A percentile compares a stretch with the other conserved stretches of the same genome.
phyloP scores from a whole-genome alignment of 2,797 vertebrate genomes.

The Pangasius mekongensis region DNA sequence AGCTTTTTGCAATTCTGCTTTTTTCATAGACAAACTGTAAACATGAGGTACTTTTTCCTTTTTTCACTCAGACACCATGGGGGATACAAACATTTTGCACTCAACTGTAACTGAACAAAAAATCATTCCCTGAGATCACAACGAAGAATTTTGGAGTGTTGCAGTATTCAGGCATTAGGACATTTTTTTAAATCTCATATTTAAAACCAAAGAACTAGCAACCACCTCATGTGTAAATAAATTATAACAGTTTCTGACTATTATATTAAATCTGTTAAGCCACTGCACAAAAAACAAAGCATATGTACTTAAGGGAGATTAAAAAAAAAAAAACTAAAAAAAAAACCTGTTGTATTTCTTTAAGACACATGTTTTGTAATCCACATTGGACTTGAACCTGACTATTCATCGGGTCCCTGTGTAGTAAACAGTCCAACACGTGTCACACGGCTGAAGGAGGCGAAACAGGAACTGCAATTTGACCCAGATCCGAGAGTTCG shows the following conservation, averaged over 20 bases:
- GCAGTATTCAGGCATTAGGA: background rate
- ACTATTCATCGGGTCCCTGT: constrained; percentile 43
- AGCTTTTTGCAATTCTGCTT: background rate
- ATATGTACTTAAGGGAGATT: background rate
- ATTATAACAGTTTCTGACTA: background rate
- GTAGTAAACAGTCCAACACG: constrained; percentile 54
- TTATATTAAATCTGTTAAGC: background rate
- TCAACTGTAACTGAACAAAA: background rate
- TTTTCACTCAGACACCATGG: background rate
- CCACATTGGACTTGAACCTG: constrained; percentile 33
- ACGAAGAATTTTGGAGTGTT: background rate
- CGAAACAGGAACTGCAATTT: constrained; percentile 60
- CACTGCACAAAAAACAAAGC: background rate
- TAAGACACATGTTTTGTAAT: constrained; percentile 38
- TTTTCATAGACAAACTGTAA: background rate
- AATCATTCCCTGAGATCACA: background rate
- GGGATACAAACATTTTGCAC: background rate
- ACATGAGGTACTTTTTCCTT: background rate
- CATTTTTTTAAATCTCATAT: background rate
- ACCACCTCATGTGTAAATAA: too few relatives aligned
- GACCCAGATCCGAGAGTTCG: constrained; percentile 59
- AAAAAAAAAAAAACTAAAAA: background rate
- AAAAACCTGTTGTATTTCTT: constrained; percentile 22
- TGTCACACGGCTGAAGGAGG: constrained; percentile 41
- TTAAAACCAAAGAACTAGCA: background rate